Base-by-base conservation (phyloP, 1,140 invertebrate genomes). In the Condylostylus longicornis region DNA sequence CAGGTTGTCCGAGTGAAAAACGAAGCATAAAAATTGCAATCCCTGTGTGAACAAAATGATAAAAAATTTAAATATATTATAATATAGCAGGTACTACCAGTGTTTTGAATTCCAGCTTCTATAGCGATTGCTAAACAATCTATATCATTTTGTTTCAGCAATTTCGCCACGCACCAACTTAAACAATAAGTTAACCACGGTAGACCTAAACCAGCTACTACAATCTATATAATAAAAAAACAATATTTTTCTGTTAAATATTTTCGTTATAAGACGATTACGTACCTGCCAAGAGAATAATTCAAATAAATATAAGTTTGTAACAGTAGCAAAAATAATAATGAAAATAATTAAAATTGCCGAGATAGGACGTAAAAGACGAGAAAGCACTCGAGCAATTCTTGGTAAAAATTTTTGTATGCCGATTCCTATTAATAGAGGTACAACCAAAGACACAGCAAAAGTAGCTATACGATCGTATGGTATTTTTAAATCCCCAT, bases 71-170 rank as follows among this genome's bases (percentile, higher is more conserved):
- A n/a, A n/a, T n/a, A n/a, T n/a, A n/a, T n/a, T n/a, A n/a, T n/a
- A n/a, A n/a, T n/a, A n/a, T n/a, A n/a, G n/a, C n/a, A n/a, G 1
- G 83, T 69, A 42, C 93, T 83, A 13, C 87, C 89, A 0, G 87
- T 91, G 64, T 94, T 93, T 63, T 93, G 87, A 33, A 93, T 75
- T 20, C 88, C 88, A 7, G 86, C 88, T 66, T 94, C 88, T 40
- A 93, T 78, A 2, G 81, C 75, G 44, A 94, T 88, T 2, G 89
- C 82, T 2, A 87, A 63, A 12, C 74, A 63, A 51, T 91, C 80
- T 8, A 64, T 48, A 31, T 63, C 49, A 5, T 69, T 54, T 56
- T 82, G 77, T 27, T 66, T 63, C 9, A 71, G 68, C 1, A 77
- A 17, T 18, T 57, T 50, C 0, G 80, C 71, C 2, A 69, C 25